Conservation (phyloP, 2,113 vertebrate species). For the Rhineura floridana region DNA sequence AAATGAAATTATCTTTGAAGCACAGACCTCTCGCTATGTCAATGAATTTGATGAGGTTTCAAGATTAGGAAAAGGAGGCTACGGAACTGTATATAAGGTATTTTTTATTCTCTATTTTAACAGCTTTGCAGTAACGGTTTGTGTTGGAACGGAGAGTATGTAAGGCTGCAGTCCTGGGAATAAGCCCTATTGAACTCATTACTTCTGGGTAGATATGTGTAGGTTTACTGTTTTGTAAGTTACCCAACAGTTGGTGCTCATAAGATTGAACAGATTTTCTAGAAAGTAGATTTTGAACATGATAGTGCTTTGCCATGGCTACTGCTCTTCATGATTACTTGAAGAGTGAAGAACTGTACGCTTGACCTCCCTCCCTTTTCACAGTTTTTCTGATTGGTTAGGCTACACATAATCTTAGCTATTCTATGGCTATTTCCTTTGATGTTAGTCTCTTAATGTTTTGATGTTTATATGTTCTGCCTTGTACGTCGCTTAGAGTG, state of each 20-base stretch:
- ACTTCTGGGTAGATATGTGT: not conserved
- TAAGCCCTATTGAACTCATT: not conserved
- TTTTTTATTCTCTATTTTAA: not conserved
- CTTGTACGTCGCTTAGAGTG: no score
- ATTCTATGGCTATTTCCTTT: no score
- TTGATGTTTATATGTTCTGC: no score
- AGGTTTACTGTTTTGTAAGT: not conserved
- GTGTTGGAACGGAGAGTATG: not conserved
- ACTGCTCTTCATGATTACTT: not conserved
- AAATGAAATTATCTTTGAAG: slow-evolving; percentile 87
- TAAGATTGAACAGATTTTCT: not conserved
- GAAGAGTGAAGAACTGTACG: not conserved
- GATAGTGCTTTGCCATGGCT: not conserved
- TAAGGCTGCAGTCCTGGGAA: not conserved
- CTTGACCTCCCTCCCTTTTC: not conserved
- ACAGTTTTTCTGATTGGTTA: not conserved
- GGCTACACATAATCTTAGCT: not conserved
- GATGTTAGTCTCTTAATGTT: no score
- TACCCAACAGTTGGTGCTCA: not conserved
- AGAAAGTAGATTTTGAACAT: no score
- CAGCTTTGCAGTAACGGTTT: not conserved
- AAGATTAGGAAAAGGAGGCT: slow-evolving; percentile 90
- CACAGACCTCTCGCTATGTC: slow-evolving; percentile 92
- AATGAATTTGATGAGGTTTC: slow-evolving; percentile 94
- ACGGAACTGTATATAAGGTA: slow-evolving; percentile 96